Evolutionary conservation across 2,113 vertebrate species (phyloP).

Genomic region (Acanthochromis polyacanthus): DNA sequence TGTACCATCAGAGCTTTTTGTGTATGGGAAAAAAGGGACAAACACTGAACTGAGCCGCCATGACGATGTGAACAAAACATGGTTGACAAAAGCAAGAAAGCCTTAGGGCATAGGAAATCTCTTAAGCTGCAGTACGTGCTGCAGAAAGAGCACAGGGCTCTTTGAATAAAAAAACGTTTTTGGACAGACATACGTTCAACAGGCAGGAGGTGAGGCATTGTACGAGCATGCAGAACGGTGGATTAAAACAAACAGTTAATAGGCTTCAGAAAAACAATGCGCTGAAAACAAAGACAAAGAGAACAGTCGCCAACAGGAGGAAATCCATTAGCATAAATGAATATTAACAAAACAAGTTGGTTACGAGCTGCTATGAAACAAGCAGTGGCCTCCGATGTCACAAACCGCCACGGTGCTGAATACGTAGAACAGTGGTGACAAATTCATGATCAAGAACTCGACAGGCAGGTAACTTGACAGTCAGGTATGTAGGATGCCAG

Average conservation of each 20-base stretch:
- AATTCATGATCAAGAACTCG: background rate
- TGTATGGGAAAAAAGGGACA: slow-evolving; percentile 11
- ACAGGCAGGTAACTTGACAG: slow-evolving; percentile 3
- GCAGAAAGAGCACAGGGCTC: background rate
- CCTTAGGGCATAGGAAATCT: slow-evolving; percentile 13
- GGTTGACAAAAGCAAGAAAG: slow-evolving; percentile 15
- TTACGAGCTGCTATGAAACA: background rate
- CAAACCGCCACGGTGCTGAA: no score
- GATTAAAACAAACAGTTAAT: background rate
- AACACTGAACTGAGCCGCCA: slow-evolving; percentile 1
- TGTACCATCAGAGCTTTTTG: slow-evolving; percentile 30
- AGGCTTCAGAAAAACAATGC: background rate
- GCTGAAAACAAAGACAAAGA: background rate
- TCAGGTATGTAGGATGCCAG: background rate
- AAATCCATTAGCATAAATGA: background rate
- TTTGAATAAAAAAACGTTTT: slow-evolving; percentile 1
- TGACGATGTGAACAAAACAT: slow-evolving; percentile 22
- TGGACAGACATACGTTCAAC: slow-evolving; percentile 6
- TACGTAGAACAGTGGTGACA: background rate
- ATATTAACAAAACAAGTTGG: slow-evolving; percentile 16
- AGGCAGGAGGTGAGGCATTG: background rate
- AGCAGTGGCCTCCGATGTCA: background rate
- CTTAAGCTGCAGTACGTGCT: slow-evolving; percentile 26
- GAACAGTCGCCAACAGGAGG: background rate
- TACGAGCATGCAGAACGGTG: background rate